phyloP scores from a whole-genome alignment of 2,888 invertebrate species.

The Thymelicus sylvestris region DNA sequence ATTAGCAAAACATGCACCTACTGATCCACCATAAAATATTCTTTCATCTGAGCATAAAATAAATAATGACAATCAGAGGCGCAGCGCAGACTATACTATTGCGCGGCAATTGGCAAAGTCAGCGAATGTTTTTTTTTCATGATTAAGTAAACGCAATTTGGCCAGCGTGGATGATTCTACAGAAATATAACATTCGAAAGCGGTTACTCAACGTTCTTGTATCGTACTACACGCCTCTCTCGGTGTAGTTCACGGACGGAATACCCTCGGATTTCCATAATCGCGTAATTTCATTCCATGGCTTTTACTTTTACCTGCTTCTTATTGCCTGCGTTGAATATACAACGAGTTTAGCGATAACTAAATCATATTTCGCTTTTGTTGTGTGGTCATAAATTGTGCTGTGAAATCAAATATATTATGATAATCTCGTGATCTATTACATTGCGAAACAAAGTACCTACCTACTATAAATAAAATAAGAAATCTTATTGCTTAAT shows the following conservation, averaged over 20 bases:
- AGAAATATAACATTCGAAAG: conserved; percentile 44
- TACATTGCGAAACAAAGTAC: too few species aligned
- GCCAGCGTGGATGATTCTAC: conserved; percentile 40
- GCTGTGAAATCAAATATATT: conserved; percentile 2
- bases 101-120: neutral
- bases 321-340: conserved; percentile 16
- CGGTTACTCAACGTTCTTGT: conserved; percentile 38
- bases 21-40: too few species aligned
- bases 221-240: conserved; percentile 9
- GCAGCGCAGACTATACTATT: too few species aligned
- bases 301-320: conserved; percentile 17
- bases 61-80: too few species aligned
- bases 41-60: too few species aligned
- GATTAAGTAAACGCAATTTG: conserved; percentile 30
- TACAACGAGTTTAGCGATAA: neutral
- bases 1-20: too few species aligned
- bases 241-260: conserved; percentile 14
- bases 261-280: conserved; percentile 25
- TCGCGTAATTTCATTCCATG: conserved; percentile 1
- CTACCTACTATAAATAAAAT: too few species aligned
- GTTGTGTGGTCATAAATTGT: neutral
- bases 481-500: too few species aligned
- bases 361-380: conserved; percentile 5
- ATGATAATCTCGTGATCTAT: too few species aligned
- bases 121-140: conserved; percentile 6